A percentile compares a stretch with the other conserved stretches of the same genome.
These are phyloP conservation scores for Drosophila kepulauana DNA, from an alignment of 1,140 invertebrate genomes.

Conservation along the genomic window DNA sequence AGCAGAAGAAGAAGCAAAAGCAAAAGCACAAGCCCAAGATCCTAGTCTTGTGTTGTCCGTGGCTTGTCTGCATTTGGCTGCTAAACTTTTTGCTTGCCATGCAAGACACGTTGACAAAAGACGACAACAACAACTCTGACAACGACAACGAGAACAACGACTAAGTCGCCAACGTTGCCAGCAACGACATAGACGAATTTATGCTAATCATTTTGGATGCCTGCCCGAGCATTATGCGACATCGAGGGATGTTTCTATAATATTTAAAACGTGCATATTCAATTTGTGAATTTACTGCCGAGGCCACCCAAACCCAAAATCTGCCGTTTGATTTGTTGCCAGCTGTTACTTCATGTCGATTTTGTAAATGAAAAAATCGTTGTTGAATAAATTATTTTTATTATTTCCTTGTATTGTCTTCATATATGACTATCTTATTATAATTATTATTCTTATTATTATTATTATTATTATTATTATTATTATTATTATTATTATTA, in stretches of 20 bases:
- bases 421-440: too few relatives aligned
- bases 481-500: too few relatives aligned
- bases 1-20: neutral
- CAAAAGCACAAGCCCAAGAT: conserved; percentile 7
- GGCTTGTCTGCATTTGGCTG: conserved; percentile 55
- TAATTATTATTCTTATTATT: too few relatives aligned
- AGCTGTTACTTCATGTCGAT: neutral
- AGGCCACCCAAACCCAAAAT: neutral
- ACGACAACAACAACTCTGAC: conserved; percentile 57
- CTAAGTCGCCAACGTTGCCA: conserved; percentile 50
- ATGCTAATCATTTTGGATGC: conserved; percentile 79
- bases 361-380: too few relatives aligned
- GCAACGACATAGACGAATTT: conserved; percentile 80
- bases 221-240: conserved; percentile 43
- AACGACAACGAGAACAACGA: conserved; percentile 35
- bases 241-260: conserved; percentile 26
- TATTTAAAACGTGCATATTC: conserved; percentile 37
- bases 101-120: conserved; percentile 82
- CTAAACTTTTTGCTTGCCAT: conserved; percentile 75
- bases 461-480: too few relatives aligned
- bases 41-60: conserved; percentile 34
- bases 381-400: neutral
- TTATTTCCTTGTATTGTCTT: too few relatives aligned
- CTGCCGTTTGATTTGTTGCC: neutral
- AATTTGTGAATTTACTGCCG: neutral